phyloP scores from a whole-genome alignment of 1,140 invertebrate species.

The Bombus breviceps region DNA sequence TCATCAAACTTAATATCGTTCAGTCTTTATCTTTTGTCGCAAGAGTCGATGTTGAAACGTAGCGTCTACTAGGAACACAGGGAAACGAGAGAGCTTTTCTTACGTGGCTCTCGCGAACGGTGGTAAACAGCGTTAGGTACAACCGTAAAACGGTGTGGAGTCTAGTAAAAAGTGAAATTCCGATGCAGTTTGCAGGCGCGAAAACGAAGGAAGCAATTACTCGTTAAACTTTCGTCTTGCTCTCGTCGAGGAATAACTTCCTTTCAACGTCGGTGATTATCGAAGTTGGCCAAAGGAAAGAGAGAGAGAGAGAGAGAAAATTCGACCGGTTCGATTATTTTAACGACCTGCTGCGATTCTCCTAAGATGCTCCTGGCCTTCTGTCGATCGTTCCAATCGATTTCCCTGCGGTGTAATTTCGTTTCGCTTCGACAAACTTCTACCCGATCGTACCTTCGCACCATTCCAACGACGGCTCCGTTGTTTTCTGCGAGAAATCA shows the following conservation, averaged over 20 bases:
- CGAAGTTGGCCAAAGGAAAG: slow-evolving; percentile 27
- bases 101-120: background rate
- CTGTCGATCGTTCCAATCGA: slow-evolving; percentile 44
- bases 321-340: slow-evolving; percentile 66
- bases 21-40: no score
- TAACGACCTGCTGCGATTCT: slow-evolving; percentile 56
- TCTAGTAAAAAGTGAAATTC: slow-evolving; percentile 40
- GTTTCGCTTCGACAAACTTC: slow-evolving; percentile 33
- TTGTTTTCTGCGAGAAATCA: background rate
- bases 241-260: slow-evolving; percentile 67
- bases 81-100: background rate
- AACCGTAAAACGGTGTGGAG: background rate
- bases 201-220: slow-evolving; percentile 64
- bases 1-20: no score
- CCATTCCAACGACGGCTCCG: background rate
- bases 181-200: slow-evolving; percentile 33
- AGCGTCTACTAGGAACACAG: background rate
- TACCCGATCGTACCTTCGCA: background rate
- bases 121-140: background rate
- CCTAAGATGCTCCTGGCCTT: slow-evolving; percentile 25
- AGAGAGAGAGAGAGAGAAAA: background rate
- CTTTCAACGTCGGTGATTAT: slow-evolving; percentile 72
- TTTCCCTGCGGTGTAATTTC: slow-evolving; percentile 51
- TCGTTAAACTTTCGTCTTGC: slow-evolving; percentile 73
- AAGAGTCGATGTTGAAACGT: no score